These are phyloP conservation scores for Hemicordylus capensis DNA, from an alignment of 2,113 vertebrate species.

Conservation along the genomic window DNA sequence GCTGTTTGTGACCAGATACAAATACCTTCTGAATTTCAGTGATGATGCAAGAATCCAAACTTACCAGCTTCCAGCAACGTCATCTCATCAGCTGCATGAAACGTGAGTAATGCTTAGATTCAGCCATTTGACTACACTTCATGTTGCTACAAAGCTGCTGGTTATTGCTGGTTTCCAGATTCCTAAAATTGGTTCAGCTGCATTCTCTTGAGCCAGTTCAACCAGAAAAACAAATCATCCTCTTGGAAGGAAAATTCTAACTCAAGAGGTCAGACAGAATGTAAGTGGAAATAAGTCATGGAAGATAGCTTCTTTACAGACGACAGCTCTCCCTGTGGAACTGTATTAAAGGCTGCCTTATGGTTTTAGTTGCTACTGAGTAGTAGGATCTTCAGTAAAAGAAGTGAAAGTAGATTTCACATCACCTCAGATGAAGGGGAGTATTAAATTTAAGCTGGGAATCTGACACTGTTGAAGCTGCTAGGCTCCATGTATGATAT, in stretches of 20 bases:
- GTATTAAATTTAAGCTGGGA: not conserved
- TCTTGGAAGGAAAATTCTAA: not conserved
- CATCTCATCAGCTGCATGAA: conserved; percentile 76
- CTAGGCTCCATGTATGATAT: not conserved
- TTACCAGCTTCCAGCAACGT: conserved; percentile 82
- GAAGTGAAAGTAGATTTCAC: not conserved
- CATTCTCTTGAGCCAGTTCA: not conserved
- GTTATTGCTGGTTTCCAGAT: not conserved
- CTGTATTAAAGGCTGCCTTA: not conserved
- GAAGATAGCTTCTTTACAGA: not conserved
- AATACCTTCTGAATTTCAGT: conserved; percentile 70
- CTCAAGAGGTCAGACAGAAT: not conserved
- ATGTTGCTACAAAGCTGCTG: not conserved
- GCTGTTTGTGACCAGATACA: not conserved
- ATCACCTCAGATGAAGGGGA: too few species aligned
- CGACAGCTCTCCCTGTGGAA: too few species aligned
- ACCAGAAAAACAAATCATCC: not conserved
- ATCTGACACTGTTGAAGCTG: not conserved
- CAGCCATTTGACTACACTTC: not conserved
- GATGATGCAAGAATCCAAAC: conserved; percentile 87
- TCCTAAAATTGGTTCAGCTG: not conserved
- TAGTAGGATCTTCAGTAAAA: not conserved
- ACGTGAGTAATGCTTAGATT: conserved; percentile 72
- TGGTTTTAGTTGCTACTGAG: not conserved
- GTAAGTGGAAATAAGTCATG: rapidly evolving